Base-by-base conservation (phyloP, 2,797 vertebrate species). In the Threskiornis aethiopicus region DNA sequence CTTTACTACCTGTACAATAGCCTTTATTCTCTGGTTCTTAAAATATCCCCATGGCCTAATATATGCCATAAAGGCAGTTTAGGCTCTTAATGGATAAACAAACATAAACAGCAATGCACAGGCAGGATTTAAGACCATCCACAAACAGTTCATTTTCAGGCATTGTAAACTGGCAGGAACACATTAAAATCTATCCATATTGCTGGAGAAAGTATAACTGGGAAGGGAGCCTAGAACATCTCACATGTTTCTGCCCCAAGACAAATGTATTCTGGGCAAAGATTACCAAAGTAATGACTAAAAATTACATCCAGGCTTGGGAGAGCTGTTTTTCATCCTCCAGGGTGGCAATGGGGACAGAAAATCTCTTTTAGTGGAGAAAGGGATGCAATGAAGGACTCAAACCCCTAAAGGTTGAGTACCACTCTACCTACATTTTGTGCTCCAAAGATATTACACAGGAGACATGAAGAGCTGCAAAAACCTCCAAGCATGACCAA, bases 221-320 rank as follows among this genome's bases (percentile, higher is more conserved):
- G 96, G 95, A 96, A 96, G 41, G 57, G 59, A 93, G 92, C 93
- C 94, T 96, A 92, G 90, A 95, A 93, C 78, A 94, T 92, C 92
- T 96, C 92, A 92, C 86, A 78, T 58, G 67, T 65, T 96, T 93
- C 93, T 97, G 86, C 81, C 95, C 92, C 84, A 87, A 95, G 86
- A 92, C 71, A 94, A 95, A 95, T 77, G 67, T 93, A 84, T 94
- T 95, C 86, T 90, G 93, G 78, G 94, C 90, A 93, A 92, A 97
- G 84, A 95, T 85, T 94, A 93, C 41, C 13, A 4, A 93, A 89
- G 65, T 81, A 91, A 93, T 84, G 72, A 93, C 87, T 94, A 69
- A 95, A 89, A 89, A 93, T 94, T 85, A 55, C 75, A 62, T 69
- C 39, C n/a, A 76, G 70, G 58, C 37, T 75, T 71, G 61, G 26